These are phyloP conservation scores for Channa maculata DNA, from an alignment of 2,113 vertebrate species.

Conservation along the genomic window DNA sequence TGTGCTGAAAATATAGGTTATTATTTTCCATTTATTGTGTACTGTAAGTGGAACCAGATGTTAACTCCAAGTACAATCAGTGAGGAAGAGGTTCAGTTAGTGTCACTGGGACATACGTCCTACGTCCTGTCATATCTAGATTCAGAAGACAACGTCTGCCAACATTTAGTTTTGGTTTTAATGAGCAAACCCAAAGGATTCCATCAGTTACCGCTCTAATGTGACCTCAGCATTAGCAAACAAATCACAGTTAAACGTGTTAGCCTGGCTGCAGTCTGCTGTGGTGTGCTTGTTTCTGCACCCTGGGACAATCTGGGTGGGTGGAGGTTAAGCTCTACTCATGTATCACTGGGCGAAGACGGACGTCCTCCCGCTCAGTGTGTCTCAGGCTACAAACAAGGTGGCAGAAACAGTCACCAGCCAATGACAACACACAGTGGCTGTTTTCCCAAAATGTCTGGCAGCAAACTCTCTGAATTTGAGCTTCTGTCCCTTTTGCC, in stretches of 20 bases:
- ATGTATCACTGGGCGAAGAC: neutral
- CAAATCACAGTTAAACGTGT: slow-evolving; percentile 32
- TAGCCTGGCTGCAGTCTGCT: slow-evolving; percentile 35
- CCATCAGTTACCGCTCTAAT: neutral
- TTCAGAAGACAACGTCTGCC: neutral
- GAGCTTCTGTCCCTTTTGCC: too few species aligned
- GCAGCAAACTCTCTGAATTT: neutral
- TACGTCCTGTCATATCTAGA: too few species aligned
- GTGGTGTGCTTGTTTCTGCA: slow-evolving; percentile 32
- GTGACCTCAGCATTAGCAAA: slow-evolving; percentile 16
- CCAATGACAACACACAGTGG: slow-evolving; percentile 68
- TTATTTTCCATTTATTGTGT: too few species aligned
- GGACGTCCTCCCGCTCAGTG: slow-evolving; percentile 21
- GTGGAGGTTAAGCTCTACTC: slow-evolving; percentile 24
- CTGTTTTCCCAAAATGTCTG: slow-evolving; percentile 69
- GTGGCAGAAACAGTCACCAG: slow-evolving; percentile 46
- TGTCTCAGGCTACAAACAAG: slow-evolving; percentile 43
- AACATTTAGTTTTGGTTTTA: slow-evolving; percentile 25
- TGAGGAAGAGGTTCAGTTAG: too few species aligned
- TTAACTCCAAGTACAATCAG: too few species aligned
- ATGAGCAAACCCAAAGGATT: slow-evolving; percentile 15
- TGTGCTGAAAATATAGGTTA: too few species aligned
- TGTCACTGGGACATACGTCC: neutral
- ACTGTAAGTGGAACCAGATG: too few species aligned
- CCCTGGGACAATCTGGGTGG: slow-evolving; percentile 45